Percentiles rank a stretch among this genome's conserved stretches.
Conservation (phyloP, 2,888 invertebrate species). For the Platycheirus rosarum region DNA sequence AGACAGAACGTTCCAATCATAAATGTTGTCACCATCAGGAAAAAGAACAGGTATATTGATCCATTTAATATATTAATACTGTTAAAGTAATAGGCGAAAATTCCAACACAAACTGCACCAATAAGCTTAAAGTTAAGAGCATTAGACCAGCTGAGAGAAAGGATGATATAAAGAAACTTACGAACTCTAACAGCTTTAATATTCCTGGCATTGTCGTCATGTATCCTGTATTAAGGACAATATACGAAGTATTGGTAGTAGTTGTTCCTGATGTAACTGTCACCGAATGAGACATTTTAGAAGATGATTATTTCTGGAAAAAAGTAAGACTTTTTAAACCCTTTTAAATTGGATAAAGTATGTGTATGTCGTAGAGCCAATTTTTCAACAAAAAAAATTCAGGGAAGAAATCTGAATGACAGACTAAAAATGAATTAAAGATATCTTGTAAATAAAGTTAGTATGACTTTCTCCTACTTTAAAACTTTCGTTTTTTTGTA, state of each 20-base stretch:
- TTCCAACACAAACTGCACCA: slow-evolving; percentile 89
- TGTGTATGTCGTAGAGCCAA: no score
- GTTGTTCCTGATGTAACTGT: slow-evolving; percentile 93
- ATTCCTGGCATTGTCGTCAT: slow-evolving; percentile 90
- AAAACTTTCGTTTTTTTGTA: no score
- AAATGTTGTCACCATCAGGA: slow-evolving; percentile 89
- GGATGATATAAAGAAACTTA: slow-evolving; percentile 83
- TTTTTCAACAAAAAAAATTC: no score
- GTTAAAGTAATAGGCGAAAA: slow-evolving; percentile 86
- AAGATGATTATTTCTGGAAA: slow-evolving; percentile 44
- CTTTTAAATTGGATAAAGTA: no score
- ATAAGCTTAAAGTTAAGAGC: slow-evolving; percentile 84
- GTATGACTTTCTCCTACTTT: no score
- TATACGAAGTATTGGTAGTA: slow-evolving; percentile 89
- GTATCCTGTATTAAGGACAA: slow-evolving; percentile 92
- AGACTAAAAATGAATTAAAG: no score
- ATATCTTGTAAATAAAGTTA: no score
- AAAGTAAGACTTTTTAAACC: no score
- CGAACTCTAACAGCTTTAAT: slow-evolving; percentile 91
- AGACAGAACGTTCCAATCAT: slow-evolving; percentile 91
- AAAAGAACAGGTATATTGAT: slow-evolving; percentile 87
- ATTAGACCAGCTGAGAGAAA: no score
- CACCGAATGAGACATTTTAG: slow-evolving; percentile 92
- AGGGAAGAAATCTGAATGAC: no score
- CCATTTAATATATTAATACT: slow-evolving; percentile 62